These are phyloP conservation scores for Megalurothrips usitatus DNA, from an alignment of 2,888 invertebrate genomes.

Conservation along the genomic window DNA sequence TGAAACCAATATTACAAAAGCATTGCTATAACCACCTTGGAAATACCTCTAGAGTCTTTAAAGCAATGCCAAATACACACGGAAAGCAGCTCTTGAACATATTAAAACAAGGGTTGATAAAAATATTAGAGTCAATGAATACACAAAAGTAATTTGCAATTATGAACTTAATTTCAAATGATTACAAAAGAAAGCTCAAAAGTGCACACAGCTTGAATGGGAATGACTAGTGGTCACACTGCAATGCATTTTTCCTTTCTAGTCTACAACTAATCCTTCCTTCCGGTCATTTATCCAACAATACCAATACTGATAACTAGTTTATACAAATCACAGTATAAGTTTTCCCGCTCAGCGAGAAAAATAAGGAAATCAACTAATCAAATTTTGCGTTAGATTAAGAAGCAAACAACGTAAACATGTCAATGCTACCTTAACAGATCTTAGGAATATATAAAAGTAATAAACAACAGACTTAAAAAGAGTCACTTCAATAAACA, in stretches of 20 bases:
- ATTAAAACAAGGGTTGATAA: neutral
- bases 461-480: conserved; percentile 27
- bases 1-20: neutral
- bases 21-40: neutral
- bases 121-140: neutral
- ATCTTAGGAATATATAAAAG: conserved; percentile 21
- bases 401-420: conserved; percentile 10
- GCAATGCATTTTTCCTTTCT: neutral
- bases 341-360: conserved; percentile 18
- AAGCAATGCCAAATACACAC: neutral
- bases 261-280: conserved; percentile 20
- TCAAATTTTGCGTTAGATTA: neutral
- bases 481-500: conserved; percentile 10
- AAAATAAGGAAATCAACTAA: conserved; percentile 10
- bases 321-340: conserved; percentile 25
- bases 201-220: conserved; percentile 16
- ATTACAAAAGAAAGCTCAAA: neutral
- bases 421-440: conserved; percentile 14
- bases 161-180: neutral
- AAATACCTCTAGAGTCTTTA: neutral
- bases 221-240: conserved; percentile 24
- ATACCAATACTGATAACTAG: conserved; percentile 26
- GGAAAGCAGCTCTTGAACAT: neutral
- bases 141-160: conserved; percentile 3
- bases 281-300: conserved; percentile 22